These are phyloP conservation scores for Drosophila saltans DNA, from an alignment of 1,140 invertebrate genomes.

Conservation along the genomic window DNA sequence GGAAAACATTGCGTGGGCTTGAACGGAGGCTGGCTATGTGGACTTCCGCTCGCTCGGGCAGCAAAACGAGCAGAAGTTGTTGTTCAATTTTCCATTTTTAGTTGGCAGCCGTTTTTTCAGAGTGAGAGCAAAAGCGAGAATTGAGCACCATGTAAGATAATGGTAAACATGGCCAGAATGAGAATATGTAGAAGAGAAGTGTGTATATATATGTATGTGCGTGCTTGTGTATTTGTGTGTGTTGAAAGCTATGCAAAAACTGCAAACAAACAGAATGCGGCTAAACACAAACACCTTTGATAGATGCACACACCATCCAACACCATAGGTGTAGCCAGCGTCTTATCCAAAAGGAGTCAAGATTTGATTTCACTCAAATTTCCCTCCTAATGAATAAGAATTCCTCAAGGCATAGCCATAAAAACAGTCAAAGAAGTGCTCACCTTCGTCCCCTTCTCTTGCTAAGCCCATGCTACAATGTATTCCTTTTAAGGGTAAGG, in stretches of 20 bases:
- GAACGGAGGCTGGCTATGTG: slow-evolving; percentile 23
- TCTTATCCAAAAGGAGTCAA: neutral
- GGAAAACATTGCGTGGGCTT: slow-evolving; percentile 65
- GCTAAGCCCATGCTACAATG: neutral
- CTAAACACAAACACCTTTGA: slow-evolving; percentile 80
- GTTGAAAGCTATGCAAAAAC: slow-evolving; percentile 77
- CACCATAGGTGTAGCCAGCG: neutral
- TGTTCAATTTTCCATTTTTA: slow-evolving; percentile 82
- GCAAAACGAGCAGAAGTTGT: slow-evolving; percentile 81
- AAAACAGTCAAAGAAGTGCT: slow-evolving; percentile 11
- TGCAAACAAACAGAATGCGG: slow-evolving; percentile 75
- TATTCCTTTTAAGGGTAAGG: neutral
- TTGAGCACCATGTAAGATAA: slow-evolving; percentile 65
- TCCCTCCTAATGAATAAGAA: neutral
- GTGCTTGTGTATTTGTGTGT: slow-evolving; percentile 19
- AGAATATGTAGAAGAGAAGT: neutral
- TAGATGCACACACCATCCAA: slow-evolving; percentile 43
- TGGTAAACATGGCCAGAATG: slow-evolving; percentile 60
- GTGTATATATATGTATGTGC: slow-evolving; percentile 12
- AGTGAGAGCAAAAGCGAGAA: slow-evolving; percentile 17
- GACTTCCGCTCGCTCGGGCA: slow-evolving; percentile 77
- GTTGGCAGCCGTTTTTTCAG: slow-evolving; percentile 54
- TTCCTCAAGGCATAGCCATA: neutral
- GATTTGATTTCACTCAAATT: neutral
- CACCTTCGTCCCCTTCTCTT: neutral